Evolutionary conservation across 2,113 vertebrate genomes (phyloP).

Genomic region (Pipra filicauda): DNA sequence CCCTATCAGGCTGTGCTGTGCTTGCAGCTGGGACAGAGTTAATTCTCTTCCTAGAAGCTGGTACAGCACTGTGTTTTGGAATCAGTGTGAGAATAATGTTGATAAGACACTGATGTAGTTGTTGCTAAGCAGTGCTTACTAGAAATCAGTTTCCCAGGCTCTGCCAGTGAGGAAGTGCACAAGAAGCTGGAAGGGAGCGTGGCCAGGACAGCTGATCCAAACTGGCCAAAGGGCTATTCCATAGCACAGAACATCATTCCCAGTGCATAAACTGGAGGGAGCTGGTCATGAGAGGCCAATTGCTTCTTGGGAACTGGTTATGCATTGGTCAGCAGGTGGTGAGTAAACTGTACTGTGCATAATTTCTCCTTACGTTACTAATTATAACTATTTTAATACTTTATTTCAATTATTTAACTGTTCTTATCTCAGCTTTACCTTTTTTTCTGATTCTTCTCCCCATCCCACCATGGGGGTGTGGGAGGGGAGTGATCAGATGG

Average conservation of each 20-base stretch:
- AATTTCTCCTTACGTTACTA: neutral
- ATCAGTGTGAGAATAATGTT: neutral
- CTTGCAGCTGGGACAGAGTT: neutral
- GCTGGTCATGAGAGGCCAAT: fast-evolving
- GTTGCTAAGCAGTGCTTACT: constrained; percentile 3
- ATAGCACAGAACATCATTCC: neutral
- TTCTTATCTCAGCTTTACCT: neutral
- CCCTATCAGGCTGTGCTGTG: neutral
- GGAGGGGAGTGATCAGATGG: neutral
- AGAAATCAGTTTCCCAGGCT: neutral
- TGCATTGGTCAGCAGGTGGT: neutral
- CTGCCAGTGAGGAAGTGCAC: neutral
- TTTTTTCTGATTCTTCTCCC: neutral
- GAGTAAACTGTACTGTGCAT: neutral
- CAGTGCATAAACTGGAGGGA: neutral
- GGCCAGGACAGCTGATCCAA: neutral
- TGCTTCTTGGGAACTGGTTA: neutral
- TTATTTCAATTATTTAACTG: neutral
- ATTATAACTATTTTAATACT: neutral
- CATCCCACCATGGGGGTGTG: neutral
- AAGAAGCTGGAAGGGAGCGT: neutral
- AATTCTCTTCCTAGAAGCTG: neutral
- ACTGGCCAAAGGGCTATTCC: neutral
- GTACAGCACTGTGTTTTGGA: neutral
- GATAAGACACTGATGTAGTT: neutral